Percentiles rank a stretch among this genome's conserved stretches.
phyloP scores from a whole-genome alignment of 2,113 vertebrate species.

The Crocuta crocuta region DNA sequence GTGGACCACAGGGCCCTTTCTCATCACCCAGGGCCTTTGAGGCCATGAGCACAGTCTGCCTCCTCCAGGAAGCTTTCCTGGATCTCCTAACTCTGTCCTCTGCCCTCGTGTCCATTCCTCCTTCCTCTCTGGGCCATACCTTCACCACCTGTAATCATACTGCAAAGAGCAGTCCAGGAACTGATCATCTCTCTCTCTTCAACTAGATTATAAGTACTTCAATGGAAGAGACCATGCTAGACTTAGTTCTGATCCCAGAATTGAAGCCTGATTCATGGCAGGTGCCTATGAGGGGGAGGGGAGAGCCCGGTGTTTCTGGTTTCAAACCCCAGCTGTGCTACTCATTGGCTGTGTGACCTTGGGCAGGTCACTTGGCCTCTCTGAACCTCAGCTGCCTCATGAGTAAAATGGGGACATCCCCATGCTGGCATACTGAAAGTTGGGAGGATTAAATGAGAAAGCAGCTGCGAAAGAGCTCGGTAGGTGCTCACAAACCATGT shows the following conservation, averaged over 20 bases:
- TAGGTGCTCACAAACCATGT: not conserved
- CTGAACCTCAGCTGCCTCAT: not conserved
- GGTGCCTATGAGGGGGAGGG: not conserved
- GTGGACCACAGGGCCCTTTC: not conserved
- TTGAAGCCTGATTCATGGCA: too few relatives aligned
- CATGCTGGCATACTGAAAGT: fast-evolving
- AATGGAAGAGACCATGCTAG: not conserved
- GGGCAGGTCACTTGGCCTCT: not conserved
- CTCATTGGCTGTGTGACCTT: not conserved
- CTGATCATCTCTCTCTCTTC: not conserved
- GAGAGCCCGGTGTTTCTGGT: not conserved
- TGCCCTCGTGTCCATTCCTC: not conserved
- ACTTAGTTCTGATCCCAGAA: not conserved
- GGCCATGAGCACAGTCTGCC: not conserved
- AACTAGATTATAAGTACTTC: not conserved
- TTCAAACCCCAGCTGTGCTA: not conserved
- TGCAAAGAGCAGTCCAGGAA: not conserved
- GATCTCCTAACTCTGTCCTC: not conserved
- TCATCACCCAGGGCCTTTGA: not conserved
- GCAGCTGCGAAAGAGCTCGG: not conserved
- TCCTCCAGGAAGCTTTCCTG: not conserved
- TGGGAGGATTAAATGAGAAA: not conserved
- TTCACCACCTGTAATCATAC: not conserved
- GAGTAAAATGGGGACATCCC: not conserved
- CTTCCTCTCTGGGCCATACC: not conserved